Evolutionary conservation across 2,797 vertebrate species (phyloP), one percentile per base, ranked within the genome.

Genomic region (Catamblyrhynchus diadema): DNA sequence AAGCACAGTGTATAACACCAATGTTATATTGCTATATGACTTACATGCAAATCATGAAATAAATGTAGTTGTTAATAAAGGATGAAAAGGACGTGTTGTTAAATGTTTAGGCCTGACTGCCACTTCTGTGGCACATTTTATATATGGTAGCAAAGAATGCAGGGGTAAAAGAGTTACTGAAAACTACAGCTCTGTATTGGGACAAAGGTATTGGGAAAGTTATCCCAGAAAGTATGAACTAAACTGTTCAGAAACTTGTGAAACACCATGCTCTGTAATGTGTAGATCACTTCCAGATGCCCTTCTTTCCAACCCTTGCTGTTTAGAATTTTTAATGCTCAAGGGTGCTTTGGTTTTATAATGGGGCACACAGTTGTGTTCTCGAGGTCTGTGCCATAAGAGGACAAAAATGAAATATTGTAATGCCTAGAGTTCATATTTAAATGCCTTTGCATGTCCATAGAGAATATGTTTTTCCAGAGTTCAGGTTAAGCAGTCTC

Each of bases 1-100:
- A 98, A 98, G 98, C 97, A 98, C 98, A 98, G 92, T 90, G 91
- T 96, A 50, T 94, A 91, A 95, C 90, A 93, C 86, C 96, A 53
- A 75, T 93, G 82, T 95, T 95, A 82, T 96, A 61, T 97, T 97
- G 89, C 94, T 96, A 93, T 78, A 85, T 94, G 93, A 91, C 93
- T 86, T 95, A 77, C 62, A 77, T 81, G 96, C 93, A 94, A 97
- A 96, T 95, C 84, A 86, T 95, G 74, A 93, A 95, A 96, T 95
- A 90, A 87, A 92, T 96, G 86, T 97, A 95, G 86, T 94, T 95
- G 89, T 97, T 97, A 94, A 88, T 91, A 97, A 93, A 97, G 97
- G 96, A 97, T 93, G 92, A 94, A 96, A 97, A 97, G 86, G 85
- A 95, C 95, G 64, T 59, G 80, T 96, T 96, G 65, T 91, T 95